Base-by-base conservation (phyloP, 2,113 vertebrate species). In the Gymnocephalus cernua region DNA sequence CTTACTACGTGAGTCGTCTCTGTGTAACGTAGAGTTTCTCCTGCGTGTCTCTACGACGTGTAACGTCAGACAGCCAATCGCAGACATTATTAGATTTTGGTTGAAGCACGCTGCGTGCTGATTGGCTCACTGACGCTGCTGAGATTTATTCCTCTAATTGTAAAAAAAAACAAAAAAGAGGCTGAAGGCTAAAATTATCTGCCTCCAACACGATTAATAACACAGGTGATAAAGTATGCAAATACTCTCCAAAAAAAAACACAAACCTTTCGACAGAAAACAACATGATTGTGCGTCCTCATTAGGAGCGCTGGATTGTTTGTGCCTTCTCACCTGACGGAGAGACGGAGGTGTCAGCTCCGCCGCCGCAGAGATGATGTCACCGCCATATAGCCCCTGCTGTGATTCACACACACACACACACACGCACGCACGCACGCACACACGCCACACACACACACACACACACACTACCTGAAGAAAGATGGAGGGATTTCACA, bases 341-440 rank as follows among this genome's bases (percentile, higher is more conserved):
- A 66, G 74, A 78, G 88, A 81, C 14, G 83, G 64, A 94, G 94
- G 93, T 94, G 94, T 93, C 75, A 95, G 82, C 88, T 89, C 91
- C 59, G 81, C 44, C 80, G 84, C 88, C 86, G 91, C 89, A 92
- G 90, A 84, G 88, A 93, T 85, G 87, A 89, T 84, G 91, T 94
- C 89, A 87, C 86, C 77, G 10, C n/a, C 1, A n/a, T 12, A 32
- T 12, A 32, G 6, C 21, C 0, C 4, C 62, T 0, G 2, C 72
- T 82, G 79, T 72, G 77, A 90, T 59, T 78, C 72, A 35, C 69
- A 50, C 77, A 50, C 53, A 48, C 74, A n/a, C 38, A 29, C 13
- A 41, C 65, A 13, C 44, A 29, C 51, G 38, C 48, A 53, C 48
- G 23, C 67, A 45, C 44, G 6, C 63, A 64, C 41, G 11, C 18